Percentiles rank a stretch among this genome's conserved stretches.
Evolutionary conservation across 2,888 invertebrate species (phyloP).

Genomic region (Branchipolynoe longqiensis): DNA sequence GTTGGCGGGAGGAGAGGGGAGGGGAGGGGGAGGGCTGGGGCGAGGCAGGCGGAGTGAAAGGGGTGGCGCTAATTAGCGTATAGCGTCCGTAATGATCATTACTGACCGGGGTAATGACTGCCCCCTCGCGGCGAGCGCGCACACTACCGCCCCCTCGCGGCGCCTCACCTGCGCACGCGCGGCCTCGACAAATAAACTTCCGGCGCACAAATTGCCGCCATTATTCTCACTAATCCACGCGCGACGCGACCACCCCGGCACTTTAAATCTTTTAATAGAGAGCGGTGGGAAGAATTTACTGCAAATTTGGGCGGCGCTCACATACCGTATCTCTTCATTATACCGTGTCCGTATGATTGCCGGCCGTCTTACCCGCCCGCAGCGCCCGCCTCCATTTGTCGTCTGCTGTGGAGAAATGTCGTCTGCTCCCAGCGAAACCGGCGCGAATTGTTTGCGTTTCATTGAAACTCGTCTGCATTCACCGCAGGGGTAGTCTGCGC

Average conservation of each 20-base stretch:
- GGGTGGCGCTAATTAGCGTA: conserved; percentile 11
- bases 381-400: no score
- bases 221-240: conserved; percentile 51
- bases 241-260: conserved; percentile 14
- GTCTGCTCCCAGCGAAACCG: no score
- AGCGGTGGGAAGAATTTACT: conserved; percentile 11
- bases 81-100: not conserved
- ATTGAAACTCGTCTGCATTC: no score
- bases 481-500: no score
- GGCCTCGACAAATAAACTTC: conserved; percentile 51
- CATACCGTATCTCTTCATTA: conserved; percentile 50
- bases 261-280: conserved; percentile 46
- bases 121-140: not conserved
- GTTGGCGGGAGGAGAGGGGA: not conserved
- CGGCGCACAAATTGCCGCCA: conserved; percentile 25
- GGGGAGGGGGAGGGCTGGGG: conserved; percentile 1
- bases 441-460: no score
- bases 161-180: conserved; percentile 31
- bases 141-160: not conserved
- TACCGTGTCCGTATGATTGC: conserved; percentile 29
- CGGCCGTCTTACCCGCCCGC: not conserved
- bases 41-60: not conserved
- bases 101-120: conserved; percentile 15
- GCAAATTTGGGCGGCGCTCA: conserved; percentile 29
- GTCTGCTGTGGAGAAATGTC: no score